Conservation (phyloP, 37 sponge, comb jelly and placozoan genomes). For the Amphimedon queenslandica region DNA sequence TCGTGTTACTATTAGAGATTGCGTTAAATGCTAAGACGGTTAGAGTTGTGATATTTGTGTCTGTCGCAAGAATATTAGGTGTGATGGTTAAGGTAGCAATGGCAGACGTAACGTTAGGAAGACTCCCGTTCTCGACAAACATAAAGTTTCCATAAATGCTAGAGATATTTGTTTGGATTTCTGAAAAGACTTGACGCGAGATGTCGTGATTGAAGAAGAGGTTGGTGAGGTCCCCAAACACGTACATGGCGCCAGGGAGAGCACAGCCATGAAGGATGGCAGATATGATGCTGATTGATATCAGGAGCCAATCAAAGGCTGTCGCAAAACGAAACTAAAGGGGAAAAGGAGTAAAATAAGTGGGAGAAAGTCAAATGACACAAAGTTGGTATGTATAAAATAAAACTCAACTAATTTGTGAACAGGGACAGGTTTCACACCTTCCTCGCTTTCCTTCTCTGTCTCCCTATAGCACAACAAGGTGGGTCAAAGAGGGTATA, state of each 20-base stretch:
- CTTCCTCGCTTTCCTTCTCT: neutral
- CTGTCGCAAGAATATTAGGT: neutral
- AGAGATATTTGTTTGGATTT: neutral
- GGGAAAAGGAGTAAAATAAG: neutral
- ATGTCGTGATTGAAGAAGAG: constrained; percentile 33
- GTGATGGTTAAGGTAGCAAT: neutral
- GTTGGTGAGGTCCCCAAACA: constrained; percentile 69
- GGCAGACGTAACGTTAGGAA: neutral
- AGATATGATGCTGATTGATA: constrained; percentile 39
- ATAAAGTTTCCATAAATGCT: neutral
- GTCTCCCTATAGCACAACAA: too few relatives aligned
- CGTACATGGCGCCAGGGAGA: constrained; percentile 51
- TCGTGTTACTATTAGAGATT: neutral
- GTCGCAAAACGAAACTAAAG: constrained; percentile 73
- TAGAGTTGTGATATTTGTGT: neutral
- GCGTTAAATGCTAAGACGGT: neutral
- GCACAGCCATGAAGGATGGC: constrained; percentile 62
- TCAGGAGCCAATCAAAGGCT: constrained; percentile 51
- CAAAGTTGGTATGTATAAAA: neutral
- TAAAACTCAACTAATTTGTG: neutral
- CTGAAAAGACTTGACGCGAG: neutral
- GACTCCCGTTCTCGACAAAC: neutral
- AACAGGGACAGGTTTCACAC: neutral
- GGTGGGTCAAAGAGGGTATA: too few relatives aligned
- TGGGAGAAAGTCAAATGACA: neutral